Evolutionary conservation across 2,888 invertebrate species (phyloP).

Genomic region (Criorhina ranunculi): DNA sequence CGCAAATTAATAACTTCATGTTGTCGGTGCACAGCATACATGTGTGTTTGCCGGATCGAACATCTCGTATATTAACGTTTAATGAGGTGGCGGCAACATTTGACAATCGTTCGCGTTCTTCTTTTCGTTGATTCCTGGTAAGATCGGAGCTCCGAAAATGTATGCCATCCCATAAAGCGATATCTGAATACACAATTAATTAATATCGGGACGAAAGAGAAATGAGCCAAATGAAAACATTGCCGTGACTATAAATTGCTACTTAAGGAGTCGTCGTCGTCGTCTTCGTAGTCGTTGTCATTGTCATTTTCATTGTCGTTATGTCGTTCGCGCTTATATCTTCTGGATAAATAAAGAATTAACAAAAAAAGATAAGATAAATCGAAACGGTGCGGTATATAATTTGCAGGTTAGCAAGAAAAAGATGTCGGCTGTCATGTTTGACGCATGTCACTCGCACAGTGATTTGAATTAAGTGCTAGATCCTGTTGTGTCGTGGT

Average conservation of each 20-base stretch:
- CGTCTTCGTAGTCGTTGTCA: not conserved
- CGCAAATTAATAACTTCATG: constrained; percentile 61
- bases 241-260: constrained; percentile 73
- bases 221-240: constrained; percentile 65
- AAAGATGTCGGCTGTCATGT: constrained; percentile 63
- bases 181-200: constrained; percentile 70
- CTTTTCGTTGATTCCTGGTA: constrained; percentile 48
- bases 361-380: constrained; percentile 47
- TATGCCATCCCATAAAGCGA: constrained; percentile 50
- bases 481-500: constrained; percentile 39
- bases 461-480: constrained; percentile 50
- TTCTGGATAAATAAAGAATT: constrained; percentile 62
- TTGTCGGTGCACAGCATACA: not conserved
- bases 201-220: constrained; percentile 42
- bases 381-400: constrained; percentile 1
- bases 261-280: constrained; percentile 70
- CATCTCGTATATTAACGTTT: constrained; percentile 63
- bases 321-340: constrained; percentile 3
- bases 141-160: constrained; percentile 43
- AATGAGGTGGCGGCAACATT: constrained; percentile 60
- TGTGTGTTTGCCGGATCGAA: constrained; percentile 30
- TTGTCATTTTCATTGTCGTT: not conserved
- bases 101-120: constrained; percentile 41
- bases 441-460: constrained; percentile 46
- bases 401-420: constrained; percentile 20